A percentile compares a stretch with the other conserved stretches of the same genome.
Conservation (phyloP, 1,140 invertebrate genomes). For the Medauroidea extradentata region DNA sequence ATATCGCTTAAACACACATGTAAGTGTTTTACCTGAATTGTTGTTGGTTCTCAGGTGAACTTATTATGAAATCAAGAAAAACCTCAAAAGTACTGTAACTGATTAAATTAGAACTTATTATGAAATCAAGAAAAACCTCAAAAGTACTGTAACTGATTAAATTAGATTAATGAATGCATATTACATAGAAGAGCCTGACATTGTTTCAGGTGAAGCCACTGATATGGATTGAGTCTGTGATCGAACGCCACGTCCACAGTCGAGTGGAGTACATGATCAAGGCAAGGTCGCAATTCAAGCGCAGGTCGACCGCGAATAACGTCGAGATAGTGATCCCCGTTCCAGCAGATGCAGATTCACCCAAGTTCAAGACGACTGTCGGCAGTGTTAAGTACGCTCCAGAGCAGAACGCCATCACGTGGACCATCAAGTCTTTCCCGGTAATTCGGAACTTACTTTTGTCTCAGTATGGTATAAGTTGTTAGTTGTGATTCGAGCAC, state of each 20-base stretch:
- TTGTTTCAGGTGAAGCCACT: conserved; percentile 81
- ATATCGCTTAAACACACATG: conserved; percentile 94
- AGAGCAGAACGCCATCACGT: conserved; percentile 96
- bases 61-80: too few species aligned
- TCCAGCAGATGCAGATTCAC: conserved; percentile 95
- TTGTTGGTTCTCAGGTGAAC: too few species aligned
- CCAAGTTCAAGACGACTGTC: conserved; percentile 98
- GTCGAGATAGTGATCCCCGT: conserved; percentile 99
- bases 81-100: too few species aligned
- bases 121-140: too few species aligned
- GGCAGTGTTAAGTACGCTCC: conserved; percentile 97
- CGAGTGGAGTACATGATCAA: conserved; percentile 99
- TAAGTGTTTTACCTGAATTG: too few species aligned
- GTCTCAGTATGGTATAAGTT: too few species aligned
- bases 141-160: too few species aligned
- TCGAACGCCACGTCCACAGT: conserved; percentile 97
- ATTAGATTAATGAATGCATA: too few species aligned
- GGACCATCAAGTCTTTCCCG: conserved; percentile 99
- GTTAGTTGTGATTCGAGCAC: too few species aligned
- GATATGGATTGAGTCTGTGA: conserved; percentile 99
- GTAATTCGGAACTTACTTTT: too few species aligned
- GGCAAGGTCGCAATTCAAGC: conserved; percentile 98
- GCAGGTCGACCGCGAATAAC: conserved; percentile 97
- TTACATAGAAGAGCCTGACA: too few species aligned
- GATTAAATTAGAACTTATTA: too few species aligned